A percentile compares a stretch with the other conserved stretches of the same genome.
phyloP scores from a whole-genome alignment of 2,888 invertebrate genomes.

The Nemotelus nigrinus region DNA sequence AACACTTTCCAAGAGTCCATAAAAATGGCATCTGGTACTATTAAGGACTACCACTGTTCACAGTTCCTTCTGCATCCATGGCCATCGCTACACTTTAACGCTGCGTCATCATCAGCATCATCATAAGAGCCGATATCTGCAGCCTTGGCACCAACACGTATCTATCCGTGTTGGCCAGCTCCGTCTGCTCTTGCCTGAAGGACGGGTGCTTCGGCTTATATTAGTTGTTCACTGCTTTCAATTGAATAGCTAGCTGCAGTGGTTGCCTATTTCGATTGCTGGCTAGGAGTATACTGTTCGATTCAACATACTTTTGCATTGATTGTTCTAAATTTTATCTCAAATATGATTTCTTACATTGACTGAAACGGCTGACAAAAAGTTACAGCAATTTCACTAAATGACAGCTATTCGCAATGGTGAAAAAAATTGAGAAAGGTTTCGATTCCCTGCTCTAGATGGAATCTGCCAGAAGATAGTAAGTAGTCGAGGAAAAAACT shows the following conservation, averaged over 20 bases:
- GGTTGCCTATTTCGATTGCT: background rate
- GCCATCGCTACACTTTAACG: constrained; percentile 6
- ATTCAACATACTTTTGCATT: too few relatives aligned
- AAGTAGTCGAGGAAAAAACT: background rate
- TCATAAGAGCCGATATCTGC: constrained; percentile 26
- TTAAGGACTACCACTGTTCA: constrained; percentile 20
- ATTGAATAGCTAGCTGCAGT: constrained; percentile 2
- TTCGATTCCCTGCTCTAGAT: background rate
- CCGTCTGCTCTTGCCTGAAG: constrained; percentile 16
- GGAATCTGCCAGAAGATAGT: background rate
- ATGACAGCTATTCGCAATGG: too few relatives aligned
- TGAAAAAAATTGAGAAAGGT: too few relatives aligned
- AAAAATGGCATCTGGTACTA: constrained; percentile 39
- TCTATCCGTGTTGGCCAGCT: background rate
- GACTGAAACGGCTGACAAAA: too few relatives aligned
- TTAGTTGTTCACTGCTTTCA: constrained; percentile 12
- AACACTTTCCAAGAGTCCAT: constrained; percentile 41
- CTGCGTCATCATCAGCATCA: constrained; percentile 30
- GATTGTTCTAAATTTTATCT: too few relatives aligned
- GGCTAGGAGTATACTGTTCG: too few relatives aligned
- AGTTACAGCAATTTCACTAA: too few relatives aligned
- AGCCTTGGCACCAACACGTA: constrained; percentile 17
- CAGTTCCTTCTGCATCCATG: background rate
- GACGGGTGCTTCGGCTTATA: constrained; percentile 1
- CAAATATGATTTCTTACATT: too few relatives aligned